phyloP scores from a whole-genome alignment of 92 coral and sea anemone genomes.

The Epizoanthus illoricatus region DNA sequence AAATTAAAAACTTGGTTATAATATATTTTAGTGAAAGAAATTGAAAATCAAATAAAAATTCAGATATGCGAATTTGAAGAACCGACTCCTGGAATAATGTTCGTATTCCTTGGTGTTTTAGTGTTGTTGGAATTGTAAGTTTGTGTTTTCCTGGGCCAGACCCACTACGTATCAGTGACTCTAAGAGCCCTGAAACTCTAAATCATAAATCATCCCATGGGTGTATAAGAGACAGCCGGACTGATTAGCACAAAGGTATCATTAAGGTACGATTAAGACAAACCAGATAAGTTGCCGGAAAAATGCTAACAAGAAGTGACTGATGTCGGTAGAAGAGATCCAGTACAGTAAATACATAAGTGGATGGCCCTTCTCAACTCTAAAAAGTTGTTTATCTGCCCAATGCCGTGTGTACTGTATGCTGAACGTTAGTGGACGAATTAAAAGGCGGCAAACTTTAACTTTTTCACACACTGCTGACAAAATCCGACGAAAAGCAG shows the following conservation, averaged over 20 bases:
- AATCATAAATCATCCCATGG: conserved; percentile 31
- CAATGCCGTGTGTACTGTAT: neutral
- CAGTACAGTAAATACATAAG: neutral
- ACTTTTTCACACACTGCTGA: neutral
- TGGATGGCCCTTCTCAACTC: neutral
- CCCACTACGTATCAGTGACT: neutral
- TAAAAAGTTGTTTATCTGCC: neutral
- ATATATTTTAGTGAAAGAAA: neutral
- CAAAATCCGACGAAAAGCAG: neutral
- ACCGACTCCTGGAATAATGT: neutral
- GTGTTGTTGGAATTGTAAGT: neutral
- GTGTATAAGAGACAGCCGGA: conserved; percentile 27
- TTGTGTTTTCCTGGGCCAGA: neutral
- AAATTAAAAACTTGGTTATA: neutral
- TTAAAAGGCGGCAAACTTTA: neutral
- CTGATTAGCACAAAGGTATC: conserved; percentile 27
- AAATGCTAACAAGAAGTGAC: neutral
- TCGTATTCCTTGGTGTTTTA: neutral
- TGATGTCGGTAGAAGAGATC: neutral
- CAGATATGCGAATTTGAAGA: neutral
- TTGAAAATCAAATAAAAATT: neutral
- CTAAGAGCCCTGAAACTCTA: conserved; percentile 14
- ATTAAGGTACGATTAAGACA: conserved; percentile 25
- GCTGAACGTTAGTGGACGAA: neutral
- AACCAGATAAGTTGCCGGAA: conserved; percentile 25